Evolutionary conservation across 2,797 vertebrate species (phyloP), one percentile per base, ranked within the genome.

Genomic region (Prionace glauca): DNA sequence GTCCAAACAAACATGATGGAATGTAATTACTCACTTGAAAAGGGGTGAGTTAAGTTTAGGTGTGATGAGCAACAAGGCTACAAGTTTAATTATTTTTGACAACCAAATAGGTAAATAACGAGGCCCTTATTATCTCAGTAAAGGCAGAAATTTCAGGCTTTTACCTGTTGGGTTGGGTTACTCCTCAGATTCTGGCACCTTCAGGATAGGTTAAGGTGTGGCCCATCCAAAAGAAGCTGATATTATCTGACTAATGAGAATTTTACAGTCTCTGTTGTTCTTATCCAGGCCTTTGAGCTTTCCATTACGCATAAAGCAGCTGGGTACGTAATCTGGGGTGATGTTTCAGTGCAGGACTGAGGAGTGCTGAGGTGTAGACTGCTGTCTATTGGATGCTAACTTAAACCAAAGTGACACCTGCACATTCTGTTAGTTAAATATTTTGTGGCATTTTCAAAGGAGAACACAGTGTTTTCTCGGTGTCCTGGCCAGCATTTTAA

Each of bases 51-150:
- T 56, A 60, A 56, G 45, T 87, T 87, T 56, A 87, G 14, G 32
- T 41, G 90, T 10, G 29, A 65, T 45, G 84, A 16, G 60, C 56
- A 92, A 5, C 45, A 26, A 29, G 50, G 12, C 29, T 92, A 2
- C 32, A 92, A 69, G 1, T 69, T 92, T 92, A 69, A 41, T 92
- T 69, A 92, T 67, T 92, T 92, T 69, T 92, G 90, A 67, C 90
- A 67, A 5, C 86, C 79, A 84, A 41, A 20, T 84, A 84, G 79
- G 29, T 87, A 87, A 87, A 56, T 29, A 56, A 56, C 29, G 10
- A 18, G 50, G 45, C 20, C 24, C 86, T 56, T 26, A 26, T 29
- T 0, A 56, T 87, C 86, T 29, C 11, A 14, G 11, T 56, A 56
- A 56, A 56, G 50, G 45, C 20, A 87, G 84, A 12, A 87, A 87